A percentile compares a stretch with the other conserved stretches of the same genome.
phyloP scores from a whole-genome alignment of 2,797 vertebrate species.

The Eulemur rubriventer region DNA sequence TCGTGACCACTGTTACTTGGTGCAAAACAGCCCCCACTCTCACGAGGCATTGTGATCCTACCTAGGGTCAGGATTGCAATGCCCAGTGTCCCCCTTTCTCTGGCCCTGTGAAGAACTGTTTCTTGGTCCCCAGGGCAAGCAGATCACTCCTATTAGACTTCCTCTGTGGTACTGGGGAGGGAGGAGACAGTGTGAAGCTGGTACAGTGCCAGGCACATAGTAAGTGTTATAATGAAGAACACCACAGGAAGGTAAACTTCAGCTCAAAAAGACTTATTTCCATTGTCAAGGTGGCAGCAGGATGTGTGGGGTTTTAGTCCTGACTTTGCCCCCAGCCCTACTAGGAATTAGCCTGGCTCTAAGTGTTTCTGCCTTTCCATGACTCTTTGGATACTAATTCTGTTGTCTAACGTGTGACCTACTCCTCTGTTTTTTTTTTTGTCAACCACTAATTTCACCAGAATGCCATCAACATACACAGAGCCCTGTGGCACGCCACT shows the following conservation, averaged over 20 bases:
- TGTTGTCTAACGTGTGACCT: constrained; percentile 19
- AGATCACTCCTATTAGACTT: not conserved
- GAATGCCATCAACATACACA: not conserved
- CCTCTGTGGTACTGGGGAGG: not conserved
- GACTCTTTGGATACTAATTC: constrained; percentile 35
- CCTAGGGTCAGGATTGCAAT: not conserved
- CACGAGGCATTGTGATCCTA: not conserved
- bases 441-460: constrained; percentile 23
- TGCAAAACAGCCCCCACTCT: not conserved
- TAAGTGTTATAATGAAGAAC: not conserved
- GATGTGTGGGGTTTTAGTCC: not conserved
- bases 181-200: not conserved
- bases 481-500: not conserved
- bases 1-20: not conserved
- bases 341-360: not conserved
- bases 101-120: constrained; percentile 12
- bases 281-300: constrained; percentile 12
- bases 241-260: not conserved
- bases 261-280: not conserved
- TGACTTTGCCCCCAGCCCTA: not conserved
- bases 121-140: not conserved
- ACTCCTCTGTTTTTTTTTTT: constrained; percentile 28
- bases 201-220: not conserved
- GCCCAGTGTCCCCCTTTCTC: not conserved
- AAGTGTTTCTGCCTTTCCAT: constrained; percentile 26